Evolutionary conservation across 1,140 invertebrate species (phyloP), one percentile per base, ranked within the genome.

Genomic region (Delia radicum): DNA sequence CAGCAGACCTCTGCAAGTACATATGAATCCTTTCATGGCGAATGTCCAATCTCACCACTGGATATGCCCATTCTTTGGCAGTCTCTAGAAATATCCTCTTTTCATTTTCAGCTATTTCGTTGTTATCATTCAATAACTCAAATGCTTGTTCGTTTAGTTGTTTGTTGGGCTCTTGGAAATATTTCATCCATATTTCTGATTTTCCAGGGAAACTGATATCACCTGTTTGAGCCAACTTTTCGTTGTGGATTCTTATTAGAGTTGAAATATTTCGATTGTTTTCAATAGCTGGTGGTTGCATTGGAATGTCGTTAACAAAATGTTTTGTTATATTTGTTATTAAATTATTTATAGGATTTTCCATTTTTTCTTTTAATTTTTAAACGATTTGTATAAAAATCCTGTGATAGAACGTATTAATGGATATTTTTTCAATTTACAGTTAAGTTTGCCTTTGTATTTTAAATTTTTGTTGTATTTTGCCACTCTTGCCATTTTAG

Each of bases 131-230:
- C 5, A 37, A 37, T 12, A 73, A 33, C 55, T 48, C n/a, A n/a
- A 71, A 69, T 24, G 63, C 63, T 8, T 33, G 29, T 31, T 15
- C 13, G 2, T 71, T 65, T 18, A 71, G 2, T 71, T 65, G 28
- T 10, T 55, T 65, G 0, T 24, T 69, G 2, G 31, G 13, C 12
- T 28, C 29, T 12, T 21, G 61, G 61, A 88, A 77, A 79, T 84
- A 85, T 76, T 81, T 84, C 78, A 82, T 86, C 89, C 89, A 91
- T 24, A 86, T 85, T 80, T 87, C 82, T n/a, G 87, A 76, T 48
- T 82, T 87, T 61, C 82, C 83, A 72, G 86, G 82, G 80, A 90
- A 90, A 83, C 87, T 88, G 10, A 89, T 84, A 42, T 91, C 89
- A 33, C 89, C 89, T 75, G 86, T 83, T 37, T 65, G 79, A 27